Conservation (phyloP, 2,888 invertebrate genomes). For the Ophioninae sp. region DNA sequence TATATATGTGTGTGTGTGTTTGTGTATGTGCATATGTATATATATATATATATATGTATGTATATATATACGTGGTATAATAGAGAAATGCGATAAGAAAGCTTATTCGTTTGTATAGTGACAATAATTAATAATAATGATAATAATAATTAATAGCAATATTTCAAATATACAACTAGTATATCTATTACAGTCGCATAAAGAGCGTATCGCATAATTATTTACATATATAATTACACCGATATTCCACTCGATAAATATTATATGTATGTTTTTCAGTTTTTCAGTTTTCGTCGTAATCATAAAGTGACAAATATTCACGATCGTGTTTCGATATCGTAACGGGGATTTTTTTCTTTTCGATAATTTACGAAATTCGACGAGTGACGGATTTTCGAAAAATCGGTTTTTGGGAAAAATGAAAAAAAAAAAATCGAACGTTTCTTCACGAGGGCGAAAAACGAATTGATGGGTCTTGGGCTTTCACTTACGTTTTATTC, state of each 20-base stretch:
- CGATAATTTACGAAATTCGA: conserved; percentile 12
- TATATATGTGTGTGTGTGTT: conserved; percentile 48
- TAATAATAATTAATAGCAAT: conserved; percentile 60
- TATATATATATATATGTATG: conserved; percentile 60
- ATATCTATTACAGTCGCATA: conserved; percentile 44
- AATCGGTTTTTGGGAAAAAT: background rate
- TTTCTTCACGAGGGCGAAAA: background rate
- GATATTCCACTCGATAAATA: conserved; percentile 35
- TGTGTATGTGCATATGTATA: conserved; percentile 68
- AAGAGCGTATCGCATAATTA: conserved; percentile 43
- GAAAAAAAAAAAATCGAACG: background rate
- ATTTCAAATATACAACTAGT: conserved; percentile 39
- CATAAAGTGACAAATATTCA: conserved; percentile 20
- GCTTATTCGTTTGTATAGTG: conserved; percentile 70
- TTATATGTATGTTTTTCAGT: conserved; percentile 5
- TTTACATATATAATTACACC: conserved; percentile 41
- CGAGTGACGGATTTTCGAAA: conserved; percentile 8
- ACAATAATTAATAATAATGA: conserved; percentile 57
- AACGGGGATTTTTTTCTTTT: conserved; percentile 14
- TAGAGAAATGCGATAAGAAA: conserved; percentile 78
- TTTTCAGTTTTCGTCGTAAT: conserved; percentile 25
- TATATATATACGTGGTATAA: conserved; percentile 73
- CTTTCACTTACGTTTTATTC: conserved; percentile 5
- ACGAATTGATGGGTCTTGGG: background rate
- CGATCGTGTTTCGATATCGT: conserved; percentile 17